These are phyloP conservation scores for Chaetoderma sp. DNA, from an alignment of 2,888 invertebrate species.

Conservation along the genomic window DNA sequence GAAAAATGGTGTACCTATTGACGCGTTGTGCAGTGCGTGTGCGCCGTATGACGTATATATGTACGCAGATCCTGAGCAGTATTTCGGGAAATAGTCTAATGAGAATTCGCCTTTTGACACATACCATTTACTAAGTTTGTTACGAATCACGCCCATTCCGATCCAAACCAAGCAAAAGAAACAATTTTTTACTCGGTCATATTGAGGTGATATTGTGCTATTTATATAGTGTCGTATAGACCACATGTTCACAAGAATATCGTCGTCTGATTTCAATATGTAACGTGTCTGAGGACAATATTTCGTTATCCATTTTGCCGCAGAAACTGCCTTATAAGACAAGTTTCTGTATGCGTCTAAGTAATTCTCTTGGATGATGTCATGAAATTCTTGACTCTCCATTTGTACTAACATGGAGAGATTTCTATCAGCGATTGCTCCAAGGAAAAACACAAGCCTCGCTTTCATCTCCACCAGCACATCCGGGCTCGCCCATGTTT, in stretches of 20 bases:
- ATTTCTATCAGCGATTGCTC: constrained; percentile 41
- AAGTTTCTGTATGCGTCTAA: constrained; percentile 70
- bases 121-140: constrained; percentile 70
- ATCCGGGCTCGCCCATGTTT: constrained; percentile 63
- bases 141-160: constrained; percentile 68
- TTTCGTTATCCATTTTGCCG: constrained; percentile 68
- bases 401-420: constrained; percentile 51
- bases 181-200: constrained; percentile 38
- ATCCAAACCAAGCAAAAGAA: constrained; percentile 68
- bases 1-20: constrained; percentile 79
- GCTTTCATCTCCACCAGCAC: constrained; percentile 46
- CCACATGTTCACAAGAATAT: constrained; percentile 69
- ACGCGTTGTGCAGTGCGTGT: constrained; percentile 73
- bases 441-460: constrained; percentile 64
- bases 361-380: constrained; percentile 68
- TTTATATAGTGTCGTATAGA: too few relatives aligned
- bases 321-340: constrained; percentile 70
- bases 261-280: constrained; percentile 71
- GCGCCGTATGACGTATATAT: constrained; percentile 78
- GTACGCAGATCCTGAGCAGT: constrained; percentile 71
- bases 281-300: constrained; percentile 64
- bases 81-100: constrained; percentile 67
- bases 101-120: constrained; percentile 67
- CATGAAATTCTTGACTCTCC: constrained; percentile 60
- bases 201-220: constrained; percentile 31